These are phyloP conservation scores for Hydrochoerus hydrochaeris DNA, from an alignment of 2,113 vertebrate genomes.

Conservation along the genomic window DNA sequence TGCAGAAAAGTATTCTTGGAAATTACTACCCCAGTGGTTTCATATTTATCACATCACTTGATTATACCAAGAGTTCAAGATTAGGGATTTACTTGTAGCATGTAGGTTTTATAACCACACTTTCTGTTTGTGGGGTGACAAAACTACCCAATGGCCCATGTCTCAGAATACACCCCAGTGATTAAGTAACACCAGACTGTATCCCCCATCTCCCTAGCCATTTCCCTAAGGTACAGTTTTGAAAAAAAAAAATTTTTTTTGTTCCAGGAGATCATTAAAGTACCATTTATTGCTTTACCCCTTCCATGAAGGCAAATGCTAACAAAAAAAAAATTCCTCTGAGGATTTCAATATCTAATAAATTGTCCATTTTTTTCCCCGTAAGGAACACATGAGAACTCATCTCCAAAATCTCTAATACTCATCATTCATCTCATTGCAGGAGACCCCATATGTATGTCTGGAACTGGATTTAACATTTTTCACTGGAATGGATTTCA, in stretches of 20 bases:
- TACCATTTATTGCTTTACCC: constrained; percentile 8
- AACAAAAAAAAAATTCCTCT: neutral
- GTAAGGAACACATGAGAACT: neutral
- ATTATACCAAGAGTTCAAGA: neutral
- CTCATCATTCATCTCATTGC: neutral
- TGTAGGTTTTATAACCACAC: neutral
- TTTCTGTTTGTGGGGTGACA: neutral
- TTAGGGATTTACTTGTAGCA: neutral
- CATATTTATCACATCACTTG: neutral
- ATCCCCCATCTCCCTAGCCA: neutral
- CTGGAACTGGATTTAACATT: neutral
- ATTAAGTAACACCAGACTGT: too few species aligned
- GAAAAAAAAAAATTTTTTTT: neutral
- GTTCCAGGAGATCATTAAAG: neutral
- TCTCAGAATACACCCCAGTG: neutral
- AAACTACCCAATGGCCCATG: neutral
- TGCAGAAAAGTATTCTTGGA: neutral
- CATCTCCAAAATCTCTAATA: neutral
- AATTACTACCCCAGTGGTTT: neutral
- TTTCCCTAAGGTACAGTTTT: neutral
- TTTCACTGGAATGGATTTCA: neutral
- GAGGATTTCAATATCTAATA: neutral
- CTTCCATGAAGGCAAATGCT: neutral
- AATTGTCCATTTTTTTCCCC: neutral
- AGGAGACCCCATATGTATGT: neutral